A percentile compares a stretch with the other conserved stretches of the same genome.
phyloP scores from a whole-genome alignment of 2,888 invertebrate genomes.

The Agriopis leucophaearia region DNA sequence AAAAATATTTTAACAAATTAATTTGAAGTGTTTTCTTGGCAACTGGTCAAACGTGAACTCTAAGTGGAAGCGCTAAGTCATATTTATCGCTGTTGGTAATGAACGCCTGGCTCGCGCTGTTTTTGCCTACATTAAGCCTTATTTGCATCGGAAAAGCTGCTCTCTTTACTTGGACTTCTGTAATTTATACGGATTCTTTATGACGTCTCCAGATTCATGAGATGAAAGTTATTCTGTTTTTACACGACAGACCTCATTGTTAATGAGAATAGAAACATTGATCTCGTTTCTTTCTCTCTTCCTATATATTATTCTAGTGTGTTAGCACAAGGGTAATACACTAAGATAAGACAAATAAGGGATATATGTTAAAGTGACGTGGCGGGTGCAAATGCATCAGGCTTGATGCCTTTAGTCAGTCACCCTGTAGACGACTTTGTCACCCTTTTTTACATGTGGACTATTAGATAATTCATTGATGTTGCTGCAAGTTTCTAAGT shows the following conservation, averaged over 20 bases:
- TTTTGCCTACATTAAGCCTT: slow-evolving; percentile 26
- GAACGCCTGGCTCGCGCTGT: slow-evolving; percentile 11
- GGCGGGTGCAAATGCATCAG: no score
- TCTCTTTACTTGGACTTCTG: slow-evolving; percentile 16
- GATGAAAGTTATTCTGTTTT: slow-evolving; percentile 4
- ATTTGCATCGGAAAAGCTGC: slow-evolving; percentile 26
- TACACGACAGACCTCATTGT: slow-evolving; percentile 1
- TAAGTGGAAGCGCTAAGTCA: background rate
- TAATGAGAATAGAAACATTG: background rate
- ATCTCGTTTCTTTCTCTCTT: background rate
- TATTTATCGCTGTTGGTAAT: slow-evolving; percentile 13
- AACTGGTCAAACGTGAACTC: background rate
- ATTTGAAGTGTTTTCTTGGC: background rate
- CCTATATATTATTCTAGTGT: no score
- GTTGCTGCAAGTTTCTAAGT: no score
- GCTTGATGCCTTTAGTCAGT: no score
- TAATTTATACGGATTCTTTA: slow-evolving; percentile 28
- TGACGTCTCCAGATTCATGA: slow-evolving; percentile 11
- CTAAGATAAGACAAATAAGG: no score
- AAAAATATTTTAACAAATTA: background rate
- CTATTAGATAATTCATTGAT: no score
- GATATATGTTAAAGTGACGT: no score
- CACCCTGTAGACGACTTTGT: no score
- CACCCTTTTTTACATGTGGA: no score
- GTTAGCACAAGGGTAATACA: background rate